A percentile compares a stretch with the other conserved stretches of the same genome.
Conservation (phyloP, 2,888 invertebrate genomes). For the Clitarchus hookeri region DNA sequence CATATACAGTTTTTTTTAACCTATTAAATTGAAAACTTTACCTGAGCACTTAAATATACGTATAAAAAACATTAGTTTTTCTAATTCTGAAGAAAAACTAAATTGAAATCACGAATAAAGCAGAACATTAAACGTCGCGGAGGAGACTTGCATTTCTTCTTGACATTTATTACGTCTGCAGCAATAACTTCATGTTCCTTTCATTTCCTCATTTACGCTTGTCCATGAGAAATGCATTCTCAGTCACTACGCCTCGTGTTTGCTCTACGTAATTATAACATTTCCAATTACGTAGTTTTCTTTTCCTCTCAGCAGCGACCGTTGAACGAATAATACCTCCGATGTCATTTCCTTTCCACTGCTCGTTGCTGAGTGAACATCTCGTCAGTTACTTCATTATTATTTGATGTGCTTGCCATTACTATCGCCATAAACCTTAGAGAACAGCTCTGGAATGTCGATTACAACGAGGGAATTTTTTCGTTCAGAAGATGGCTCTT, state of each 20-base stretch:
- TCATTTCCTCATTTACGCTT: conserved; percentile 1
- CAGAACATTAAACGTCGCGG: no score
- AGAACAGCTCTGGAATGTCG: background rate
- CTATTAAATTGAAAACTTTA: no score
- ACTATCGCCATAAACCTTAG: background rate
- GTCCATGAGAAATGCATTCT: background rate
- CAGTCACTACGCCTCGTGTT: background rate
- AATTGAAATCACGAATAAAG: no score
- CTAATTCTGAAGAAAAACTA: no score
- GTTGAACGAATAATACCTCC: background rate
- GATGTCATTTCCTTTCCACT: background rate
- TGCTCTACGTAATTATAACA: background rate
- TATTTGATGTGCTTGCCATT: background rate
- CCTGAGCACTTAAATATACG: no score
- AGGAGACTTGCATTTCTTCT: no score
- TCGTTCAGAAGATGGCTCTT: background rate
- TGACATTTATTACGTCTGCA: background rate
- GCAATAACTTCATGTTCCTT: background rate
- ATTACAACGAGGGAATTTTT: background rate
- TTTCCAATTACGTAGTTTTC: background rate
- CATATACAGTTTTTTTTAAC: no score
- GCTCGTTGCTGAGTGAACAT: background rate
- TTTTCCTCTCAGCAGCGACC: background rate
- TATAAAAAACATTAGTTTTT: no score
- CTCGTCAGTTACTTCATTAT: background rate